Percentiles rank a stretch among this genome's conserved stretches.
These are phyloP conservation scores for Kryptolebias ocellatus DNA, from an alignment of 2,797 vertebrate genomes.

Conservation along the genomic window DNA sequence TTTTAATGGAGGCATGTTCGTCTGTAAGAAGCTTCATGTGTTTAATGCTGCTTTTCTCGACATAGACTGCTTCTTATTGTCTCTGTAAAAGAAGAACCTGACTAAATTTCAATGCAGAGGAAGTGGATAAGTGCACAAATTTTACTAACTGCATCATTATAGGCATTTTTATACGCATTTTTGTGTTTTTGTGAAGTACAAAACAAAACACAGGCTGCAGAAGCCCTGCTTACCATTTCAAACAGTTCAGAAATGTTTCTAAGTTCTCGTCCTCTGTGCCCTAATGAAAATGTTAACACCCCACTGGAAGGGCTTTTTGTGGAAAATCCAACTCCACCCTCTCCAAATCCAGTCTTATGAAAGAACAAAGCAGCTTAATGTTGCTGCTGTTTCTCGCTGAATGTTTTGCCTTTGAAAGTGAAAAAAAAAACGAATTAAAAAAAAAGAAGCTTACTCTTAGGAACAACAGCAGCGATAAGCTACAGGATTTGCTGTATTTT, in stretches of 20 bases:
- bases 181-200: slow-evolving; percentile 1
- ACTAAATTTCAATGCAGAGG: background rate
- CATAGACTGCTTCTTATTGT: background rate
- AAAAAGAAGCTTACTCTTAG: slow-evolving; percentile 22
- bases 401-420: slow-evolving; percentile 42
- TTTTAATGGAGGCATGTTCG: slow-evolving; percentile 1
- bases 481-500: slow-evolving; percentile 54
- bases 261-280: slow-evolving; percentile 23
- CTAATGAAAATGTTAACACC: slow-evolving; percentile 51
- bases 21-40: background rate
- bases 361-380: slow-evolving; percentile 66
- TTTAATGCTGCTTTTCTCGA: slow-evolving; percentile 7
- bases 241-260: slow-evolving; percentile 31
- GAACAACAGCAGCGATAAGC: slow-evolving; percentile 49
- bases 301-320: slow-evolving; percentile 41
- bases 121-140: no score
- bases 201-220: slow-evolving; percentile 14
- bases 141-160: no score
- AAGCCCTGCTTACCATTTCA: slow-evolving; percentile 16
- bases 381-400: slow-evolving; percentile 44
- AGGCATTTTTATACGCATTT: background rate
- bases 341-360: slow-evolving; percentile 50
- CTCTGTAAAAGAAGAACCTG: slow-evolving; percentile 3
- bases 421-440: slow-evolving; percentile 2
- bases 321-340: slow-evolving; percentile 49